Evolutionary conservation across 2,888 invertebrate species (phyloP), one percentile per base, ranked within the genome.

Genomic region (Habrosyne pyritoides): DNA sequence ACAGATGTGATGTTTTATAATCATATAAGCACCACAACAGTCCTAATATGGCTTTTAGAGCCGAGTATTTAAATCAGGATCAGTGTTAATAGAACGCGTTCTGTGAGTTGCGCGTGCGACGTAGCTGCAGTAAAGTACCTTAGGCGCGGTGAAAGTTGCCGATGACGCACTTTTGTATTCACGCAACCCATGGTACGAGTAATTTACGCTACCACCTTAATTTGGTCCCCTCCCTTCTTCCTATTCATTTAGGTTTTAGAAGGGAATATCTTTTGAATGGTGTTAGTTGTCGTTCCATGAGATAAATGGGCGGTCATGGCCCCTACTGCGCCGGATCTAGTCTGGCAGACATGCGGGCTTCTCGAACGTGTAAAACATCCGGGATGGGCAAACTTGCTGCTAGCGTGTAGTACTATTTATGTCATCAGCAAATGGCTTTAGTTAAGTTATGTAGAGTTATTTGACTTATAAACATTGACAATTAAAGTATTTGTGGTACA

Each of bases 91-190:
- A 12, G 50, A 50, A 50, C 42, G 8, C 42, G 33, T 33, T 42
- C 26, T 50, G 30, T 21, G 47, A 12, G 47, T 10, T 73, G 80
- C 71, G 74, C 73, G 66, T 66, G 69, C 68, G 71, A 67, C 75
- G 67, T 71, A 63, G 67, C 72, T 73, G 50, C 21, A 28, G 50
- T 42, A 42, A 18, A n/a, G 42, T 50, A 50, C 50, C 49, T 49
- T 21, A 69, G 69, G 56, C 69, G 73, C 66, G 90, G 91, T 87
- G 91, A 91, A 91, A 91, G 91, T 91, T 90, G 84, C 75, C 77
- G 69, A 83, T 88, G 90, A 91, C 89, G 91, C 85, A 86, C 84
- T 84, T 83, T 83, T 84, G 86, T 87, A 83, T 84, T 81, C 86
- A 84, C 82, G 79, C 82, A 82, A 79, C 81, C 75, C 79, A 77